Evolutionary conservation across 1,140 invertebrate species (phyloP), one percentile per base, ranked within the genome.

Genomic region (Nasonia longicornis): DNA sequence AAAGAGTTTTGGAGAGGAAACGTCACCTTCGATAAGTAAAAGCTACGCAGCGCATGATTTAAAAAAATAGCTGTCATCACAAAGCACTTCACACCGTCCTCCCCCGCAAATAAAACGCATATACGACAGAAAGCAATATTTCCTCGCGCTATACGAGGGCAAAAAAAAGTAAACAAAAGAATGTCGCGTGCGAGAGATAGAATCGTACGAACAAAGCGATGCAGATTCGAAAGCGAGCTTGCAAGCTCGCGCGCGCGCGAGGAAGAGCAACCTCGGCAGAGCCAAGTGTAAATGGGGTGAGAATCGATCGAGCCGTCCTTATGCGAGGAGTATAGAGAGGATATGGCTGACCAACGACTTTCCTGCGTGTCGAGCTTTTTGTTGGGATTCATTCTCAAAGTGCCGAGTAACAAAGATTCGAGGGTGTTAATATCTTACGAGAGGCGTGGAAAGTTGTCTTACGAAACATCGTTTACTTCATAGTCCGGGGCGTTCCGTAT

Each of bases 231-330:
- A n/a, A 70, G 58, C 71, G 52, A 58, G 52, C 52, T 58, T 20
- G 52, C 52, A 42, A 42, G 52, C 31, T 35, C 3, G 31, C 52
- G 52, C 52, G 16, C 52, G 16, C 52, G 16, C 52, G 16, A 20
- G 52, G 16, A n/a, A 22, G 29, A 35, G 26, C 1, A 35, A 2
- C 1, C 2, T 20, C 29, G 1, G 6, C 52, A 16, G n/a, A 7
- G n/a, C 10, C n/a, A 35, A 78, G 69, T 78, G 12, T 77, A 79
- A 83, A 63, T 70, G 48, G 58, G 82, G 77, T 80, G 48, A 63
- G 69, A 84, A 84, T 84, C 83, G 82, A 87, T 84, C 45, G 77
- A 71, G 16, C 12, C 45, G 20, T 58, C 20, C 16, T 20, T 3
- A 35, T 35, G 16, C 6, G 52, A 58, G 16, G 16, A 52, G 48